Evolutionary conservation across 2,113 vertebrate genomes (phyloP).

Genomic region (Herpailurus yagouaroundi): DNA sequence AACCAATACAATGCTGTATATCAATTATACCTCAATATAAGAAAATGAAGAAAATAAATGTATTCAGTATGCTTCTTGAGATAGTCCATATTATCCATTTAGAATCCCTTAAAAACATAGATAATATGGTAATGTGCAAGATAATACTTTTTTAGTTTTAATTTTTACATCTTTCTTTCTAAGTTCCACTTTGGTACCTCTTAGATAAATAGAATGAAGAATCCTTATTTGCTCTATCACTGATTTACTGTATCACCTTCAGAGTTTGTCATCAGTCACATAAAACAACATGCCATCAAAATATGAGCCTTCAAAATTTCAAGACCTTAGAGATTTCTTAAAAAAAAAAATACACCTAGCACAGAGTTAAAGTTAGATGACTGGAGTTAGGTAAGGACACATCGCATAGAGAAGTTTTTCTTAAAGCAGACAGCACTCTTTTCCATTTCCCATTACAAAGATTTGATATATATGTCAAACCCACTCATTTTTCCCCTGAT

Average conservation of each 20-base stretch:
- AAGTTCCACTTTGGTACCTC: background rate
- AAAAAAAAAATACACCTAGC: background rate
- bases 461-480: conserved; percentile 49
- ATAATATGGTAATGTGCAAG: background rate
- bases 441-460: background rate
- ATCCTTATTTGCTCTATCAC: background rate
- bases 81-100: background rate
- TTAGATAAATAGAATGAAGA: background rate
- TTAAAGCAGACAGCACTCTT: background rate
- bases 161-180: background rate
- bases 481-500: conserved; percentile 23
- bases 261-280: background rate
- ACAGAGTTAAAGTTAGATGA: background rate
- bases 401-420: background rate
- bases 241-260: background rate
- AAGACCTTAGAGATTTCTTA: background rate
- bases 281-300: background rate
- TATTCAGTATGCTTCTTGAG: background rate
- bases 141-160: background rate
- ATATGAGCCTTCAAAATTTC: background rate
- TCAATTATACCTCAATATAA: background rate
- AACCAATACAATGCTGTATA: background rate
- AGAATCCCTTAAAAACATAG: background rate
- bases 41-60: background rate
- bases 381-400: conserved; percentile 4